phyloP scores from a whole-genome alignment of 2,888 invertebrate genomes.

The Thysanoteuthis rhombus region DNA sequence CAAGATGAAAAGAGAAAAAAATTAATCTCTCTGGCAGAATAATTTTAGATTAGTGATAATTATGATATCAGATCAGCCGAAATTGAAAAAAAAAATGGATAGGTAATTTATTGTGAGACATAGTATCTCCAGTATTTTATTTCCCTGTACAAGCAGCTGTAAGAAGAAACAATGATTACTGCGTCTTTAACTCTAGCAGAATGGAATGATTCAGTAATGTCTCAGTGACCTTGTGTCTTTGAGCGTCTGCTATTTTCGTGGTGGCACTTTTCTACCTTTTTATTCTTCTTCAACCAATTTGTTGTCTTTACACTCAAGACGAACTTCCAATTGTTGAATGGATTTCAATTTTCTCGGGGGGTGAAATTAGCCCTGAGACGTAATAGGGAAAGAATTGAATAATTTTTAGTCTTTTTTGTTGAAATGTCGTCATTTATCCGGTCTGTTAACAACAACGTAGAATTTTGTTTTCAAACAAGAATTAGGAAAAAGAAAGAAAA shows the following conservation, averaged over 20 bases:
- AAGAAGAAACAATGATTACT: background rate
- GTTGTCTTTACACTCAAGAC: background rate
- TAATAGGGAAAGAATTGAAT: too few relatives aligned
- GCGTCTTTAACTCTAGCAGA: background rate
- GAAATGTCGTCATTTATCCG: background rate
- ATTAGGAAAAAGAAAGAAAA: too few relatives aligned
- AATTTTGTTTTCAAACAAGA: too few relatives aligned
- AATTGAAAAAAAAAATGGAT: background rate
- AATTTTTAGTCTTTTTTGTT: background rate
- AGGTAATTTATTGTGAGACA: background rate
- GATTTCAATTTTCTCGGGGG: background rate
- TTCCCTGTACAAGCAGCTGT: background rate
- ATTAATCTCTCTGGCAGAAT: background rate
- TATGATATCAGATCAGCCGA: background rate
- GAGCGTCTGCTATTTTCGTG: background rate
- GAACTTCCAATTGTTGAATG: background rate
- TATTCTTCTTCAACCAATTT: background rate
- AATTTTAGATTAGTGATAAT: background rate
- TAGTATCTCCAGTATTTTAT: background rate
- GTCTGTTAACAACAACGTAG: background rate
- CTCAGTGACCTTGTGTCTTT: background rate
- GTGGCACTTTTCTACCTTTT: background rate
- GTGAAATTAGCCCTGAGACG: background rate
- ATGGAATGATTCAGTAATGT: background rate
- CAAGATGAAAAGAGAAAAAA: too few relatives aligned